Conservation (phyloP, 2,888 invertebrate species). For the Plusia festucae region DNA sequence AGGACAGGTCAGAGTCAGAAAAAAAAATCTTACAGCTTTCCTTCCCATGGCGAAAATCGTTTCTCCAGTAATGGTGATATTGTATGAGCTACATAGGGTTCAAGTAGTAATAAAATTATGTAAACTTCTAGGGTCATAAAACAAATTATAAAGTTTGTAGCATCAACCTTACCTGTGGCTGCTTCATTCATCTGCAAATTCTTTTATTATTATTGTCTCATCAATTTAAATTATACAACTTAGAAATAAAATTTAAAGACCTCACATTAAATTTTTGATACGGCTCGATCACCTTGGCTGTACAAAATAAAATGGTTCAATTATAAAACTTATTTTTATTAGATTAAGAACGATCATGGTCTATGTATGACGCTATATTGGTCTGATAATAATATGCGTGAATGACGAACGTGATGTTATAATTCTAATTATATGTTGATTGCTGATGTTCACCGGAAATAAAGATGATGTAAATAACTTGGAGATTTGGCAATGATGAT, state of each 20-base stretch:
- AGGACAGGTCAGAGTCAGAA: too few species aligned
- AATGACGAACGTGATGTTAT: not conserved
- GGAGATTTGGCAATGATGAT: too few species aligned
- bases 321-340: not conserved
- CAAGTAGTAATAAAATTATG: too few species aligned
- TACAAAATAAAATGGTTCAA: not conserved
- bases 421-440: not conserved
- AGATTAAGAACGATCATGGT: not conserved
- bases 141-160: not conserved
- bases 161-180: not conserved
- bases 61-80: too few species aligned
- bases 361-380: not conserved
- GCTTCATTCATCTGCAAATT: not conserved
- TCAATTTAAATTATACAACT: slow-evolving; percentile 2
- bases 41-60: too few species aligned
- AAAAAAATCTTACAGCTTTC: too few species aligned
- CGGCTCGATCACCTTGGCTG: not conserved
- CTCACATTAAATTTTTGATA: not conserved
- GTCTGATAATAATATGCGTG: not conserved
- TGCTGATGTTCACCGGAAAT: too few species aligned
- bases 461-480: too few species aligned
- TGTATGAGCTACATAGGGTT: too few species aligned
- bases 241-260: not conserved
- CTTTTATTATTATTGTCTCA: slow-evolving; percentile 1
- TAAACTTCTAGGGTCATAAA: too few species aligned